phyloP scores from a whole-genome alignment of 2,888 invertebrate genomes.

The Quadriops clusia region DNA sequence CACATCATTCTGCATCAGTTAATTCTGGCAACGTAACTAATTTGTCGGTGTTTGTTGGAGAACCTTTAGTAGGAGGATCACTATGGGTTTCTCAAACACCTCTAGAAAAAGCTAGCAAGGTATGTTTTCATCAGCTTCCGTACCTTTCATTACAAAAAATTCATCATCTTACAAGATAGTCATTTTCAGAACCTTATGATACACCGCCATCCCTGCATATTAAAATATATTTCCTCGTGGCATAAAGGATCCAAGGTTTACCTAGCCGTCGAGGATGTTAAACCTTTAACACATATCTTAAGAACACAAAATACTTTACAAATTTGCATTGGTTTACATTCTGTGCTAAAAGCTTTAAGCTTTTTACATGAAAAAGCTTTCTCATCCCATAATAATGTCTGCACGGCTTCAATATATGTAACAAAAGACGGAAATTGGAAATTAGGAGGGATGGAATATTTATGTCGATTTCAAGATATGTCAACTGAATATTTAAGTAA shows the following conservation, averaged over 20 bases:
- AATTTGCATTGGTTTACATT: constrained; percentile 73
- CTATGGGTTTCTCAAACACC: constrained; percentile 55
- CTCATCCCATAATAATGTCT: constrained; percentile 75
- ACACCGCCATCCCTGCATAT: constrained; percentile 76
- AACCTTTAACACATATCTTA: constrained; percentile 58
- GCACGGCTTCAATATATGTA: constrained; percentile 68
- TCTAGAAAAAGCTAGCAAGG: constrained; percentile 66
- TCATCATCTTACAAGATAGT: constrained; percentile 12
- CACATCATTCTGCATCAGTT: constrained; percentile 51
- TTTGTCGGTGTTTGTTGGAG: constrained; percentile 66
- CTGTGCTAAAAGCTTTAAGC: constrained; percentile 65
- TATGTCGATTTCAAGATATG: constrained; percentile 57
- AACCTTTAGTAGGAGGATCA: constrained; percentile 51
- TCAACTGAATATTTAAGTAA: constrained; percentile 54
- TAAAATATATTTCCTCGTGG: constrained; percentile 74
- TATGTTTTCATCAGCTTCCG: constrained; percentile 27
- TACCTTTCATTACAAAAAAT: constrained; percentile 7
- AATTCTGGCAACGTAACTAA: constrained; percentile 47
- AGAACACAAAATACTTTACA: constrained; percentile 60
- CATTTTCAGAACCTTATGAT: constrained; percentile 67
- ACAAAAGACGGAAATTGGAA: constrained; percentile 80
- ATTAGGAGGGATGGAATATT: constrained; percentile 72
- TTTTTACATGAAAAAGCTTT: constrained; percentile 75
- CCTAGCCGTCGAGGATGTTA: constrained; percentile 72
- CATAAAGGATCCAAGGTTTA: constrained; percentile 61